Evolutionary conservation across 2,888 invertebrate genomes (phyloP).

Genomic region (Drosophila histrio): DNA sequence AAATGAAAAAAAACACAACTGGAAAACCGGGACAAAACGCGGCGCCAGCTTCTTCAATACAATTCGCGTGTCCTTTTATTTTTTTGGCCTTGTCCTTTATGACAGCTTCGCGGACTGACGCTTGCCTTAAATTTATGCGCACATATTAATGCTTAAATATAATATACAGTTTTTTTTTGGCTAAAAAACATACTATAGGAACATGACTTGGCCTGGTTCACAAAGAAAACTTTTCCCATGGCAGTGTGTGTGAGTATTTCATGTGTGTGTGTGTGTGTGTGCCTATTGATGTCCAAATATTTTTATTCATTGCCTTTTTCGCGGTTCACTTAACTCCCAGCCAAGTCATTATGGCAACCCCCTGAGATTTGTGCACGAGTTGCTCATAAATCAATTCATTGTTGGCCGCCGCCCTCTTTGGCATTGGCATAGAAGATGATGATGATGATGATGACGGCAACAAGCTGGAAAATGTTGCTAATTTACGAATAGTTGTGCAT

Average conservation of each 20-base stretch:
- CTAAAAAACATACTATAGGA: slow-evolving; percentile 7
- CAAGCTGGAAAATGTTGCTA: slow-evolving; percentile 78
- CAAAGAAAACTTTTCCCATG: slow-evolving; percentile 58
- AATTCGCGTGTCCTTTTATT: slow-evolving; percentile 30
- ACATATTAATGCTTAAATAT: slow-evolving; percentile 53
- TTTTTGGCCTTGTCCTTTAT: slow-evolving; percentile 52
- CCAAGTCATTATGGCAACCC: slow-evolving; percentile 68
- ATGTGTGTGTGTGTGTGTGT: slow-evolving; percentile 17
- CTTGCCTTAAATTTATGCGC: slow-evolving; percentile 68
- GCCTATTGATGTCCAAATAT: slow-evolving; percentile 81
- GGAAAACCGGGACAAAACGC: not conserved
- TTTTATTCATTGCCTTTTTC: slow-evolving; percentile 83
- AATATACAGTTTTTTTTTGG: slow-evolving; percentile 16
- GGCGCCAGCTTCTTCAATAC: slow-evolving; percentile 23
- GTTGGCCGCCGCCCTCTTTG: slow-evolving; percentile 43
- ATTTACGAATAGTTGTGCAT: slow-evolving; percentile 49
- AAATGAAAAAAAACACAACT: not conserved
- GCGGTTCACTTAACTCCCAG: slow-evolving; percentile 82
- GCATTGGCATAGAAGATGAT: slow-evolving; percentile 4
- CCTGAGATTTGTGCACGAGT: slow-evolving; percentile 67
- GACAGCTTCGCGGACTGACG: slow-evolving; percentile 75
- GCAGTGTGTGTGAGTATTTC: slow-evolving; percentile 17
- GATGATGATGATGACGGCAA: slow-evolving; percentile 62
- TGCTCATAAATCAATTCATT: slow-evolving; percentile 82
- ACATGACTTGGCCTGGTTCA: slow-evolving; percentile 37